A percentile compares a stretch with the other conserved stretches of the same genome.
These are phyloP conservation scores for Ischnus inquisitorius DNA, from an alignment of 2,888 invertebrate species.

Conservation along the genomic window DNA sequence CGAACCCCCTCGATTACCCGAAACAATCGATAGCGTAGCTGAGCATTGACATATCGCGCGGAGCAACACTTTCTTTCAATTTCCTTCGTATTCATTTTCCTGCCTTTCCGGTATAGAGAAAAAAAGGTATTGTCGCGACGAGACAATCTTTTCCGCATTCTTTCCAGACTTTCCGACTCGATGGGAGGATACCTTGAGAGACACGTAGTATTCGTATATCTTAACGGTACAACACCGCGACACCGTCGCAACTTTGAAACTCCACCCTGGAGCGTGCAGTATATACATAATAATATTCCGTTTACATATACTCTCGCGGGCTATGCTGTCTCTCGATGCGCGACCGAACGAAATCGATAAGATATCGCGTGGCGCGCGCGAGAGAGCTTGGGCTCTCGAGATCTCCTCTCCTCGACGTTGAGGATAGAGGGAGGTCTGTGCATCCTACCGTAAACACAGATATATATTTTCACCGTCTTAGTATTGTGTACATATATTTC, in stretches of 20 bases:
- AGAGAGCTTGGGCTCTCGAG: slow-evolving; percentile 20
- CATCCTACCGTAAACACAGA: slow-evolving; percentile 46
- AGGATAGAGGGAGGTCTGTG: slow-evolving; percentile 19
- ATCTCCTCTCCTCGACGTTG: slow-evolving; percentile 25
- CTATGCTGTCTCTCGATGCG: slow-evolving; percentile 40
- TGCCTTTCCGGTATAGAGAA: not conserved
- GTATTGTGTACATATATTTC: slow-evolving; percentile 22
- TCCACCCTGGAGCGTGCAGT: slow-evolving; percentile 6
- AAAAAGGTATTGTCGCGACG: slow-evolving; percentile 24
- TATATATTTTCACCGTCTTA: slow-evolving; percentile 4
- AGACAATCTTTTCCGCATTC: slow-evolving; percentile 41
- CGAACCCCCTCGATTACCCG: not conserved
- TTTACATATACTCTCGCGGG: slow-evolving; percentile 24
- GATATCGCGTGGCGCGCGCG: slow-evolving; percentile 54
- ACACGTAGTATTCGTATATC: slow-evolving; percentile 31
- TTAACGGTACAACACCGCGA: not conserved
- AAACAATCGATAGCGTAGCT: not conserved
- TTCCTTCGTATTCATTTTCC: not conserved
- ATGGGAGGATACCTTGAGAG: slow-evolving; percentile 33
- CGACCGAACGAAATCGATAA: slow-evolving; percentile 60
- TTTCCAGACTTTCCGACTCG: slow-evolving; percentile 43
- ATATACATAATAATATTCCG: not conserved
- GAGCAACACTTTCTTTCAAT: slow-evolving; percentile 1
- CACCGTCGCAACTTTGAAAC: slow-evolving; percentile 51
- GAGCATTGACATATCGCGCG: not conserved